These are phyloP conservation scores for Phymatocera aterrima DNA, from an alignment of 2,888 invertebrate species.

Conservation along the genomic window DNA sequence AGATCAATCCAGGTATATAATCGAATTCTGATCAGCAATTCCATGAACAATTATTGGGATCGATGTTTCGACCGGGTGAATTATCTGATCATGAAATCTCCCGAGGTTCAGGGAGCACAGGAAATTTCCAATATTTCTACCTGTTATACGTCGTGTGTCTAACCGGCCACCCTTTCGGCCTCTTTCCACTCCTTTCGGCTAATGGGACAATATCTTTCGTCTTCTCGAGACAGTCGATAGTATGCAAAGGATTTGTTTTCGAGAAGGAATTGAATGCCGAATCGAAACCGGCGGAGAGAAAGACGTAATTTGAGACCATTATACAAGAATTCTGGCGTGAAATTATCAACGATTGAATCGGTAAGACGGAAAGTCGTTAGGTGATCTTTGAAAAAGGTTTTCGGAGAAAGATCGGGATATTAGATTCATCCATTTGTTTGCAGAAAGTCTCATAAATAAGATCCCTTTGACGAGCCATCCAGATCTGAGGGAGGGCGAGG, in stretches of 20 bases:
- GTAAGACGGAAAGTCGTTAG: constrained; percentile 20
- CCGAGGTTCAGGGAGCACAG: background rate
- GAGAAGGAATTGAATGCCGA: background rate
- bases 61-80: background rate
- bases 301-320: background rate
- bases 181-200: background rate
- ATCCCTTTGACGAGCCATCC: constrained; percentile 67
- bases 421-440: constrained; percentile 74
- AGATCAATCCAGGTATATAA: too few relatives aligned
- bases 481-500: constrained; percentile 47
- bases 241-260: background rate
- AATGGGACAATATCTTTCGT: background rate
- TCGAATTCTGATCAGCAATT: too few relatives aligned
- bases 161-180: constrained; percentile 10
- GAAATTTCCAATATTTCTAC: constrained; percentile 20
- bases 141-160: constrained; percentile 1
- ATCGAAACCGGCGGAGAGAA: background rate
- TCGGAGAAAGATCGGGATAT: constrained; percentile 58
- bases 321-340: background rate
- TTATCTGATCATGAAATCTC: background rate
- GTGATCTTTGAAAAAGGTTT: constrained; percentile 6
- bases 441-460: constrained; percentile 74
- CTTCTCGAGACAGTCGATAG: too few relatives aligned
- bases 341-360: constrained; percentile 21
- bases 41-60: background rate